Evolutionary conservation across 2,888 invertebrate genomes (phyloP), one percentile per base, ranked within the genome.

Genomic region (Empis stercorea): DNA sequence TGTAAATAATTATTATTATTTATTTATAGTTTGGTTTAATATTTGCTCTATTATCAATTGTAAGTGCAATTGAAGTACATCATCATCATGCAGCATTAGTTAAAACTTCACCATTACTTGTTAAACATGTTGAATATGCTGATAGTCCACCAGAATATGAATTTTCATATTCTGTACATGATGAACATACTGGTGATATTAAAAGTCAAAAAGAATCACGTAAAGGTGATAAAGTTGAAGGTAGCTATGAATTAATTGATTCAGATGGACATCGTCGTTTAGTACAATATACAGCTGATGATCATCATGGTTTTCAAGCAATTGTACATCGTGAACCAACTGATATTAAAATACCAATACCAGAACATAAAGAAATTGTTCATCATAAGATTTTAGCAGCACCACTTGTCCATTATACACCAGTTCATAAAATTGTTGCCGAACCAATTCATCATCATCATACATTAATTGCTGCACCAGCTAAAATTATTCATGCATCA

Each of bases 301-400:
- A 68, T n/a, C 70, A 71, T 54, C 70, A 61, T 50, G 75, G 75
- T 47, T 75, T 75, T 63, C 72, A 74, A 56, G 75, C 75, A 4
- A 58, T 73, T 36, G 75, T 75, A 2, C 67, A 65, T 49, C 72
- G 70, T 36, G 72, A 73, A 55, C 71, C 72, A n/a, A 68, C 69
- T 3, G 54, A 62, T 45, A 63, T 63, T 37, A 64, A 64, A 51
- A 63, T 67, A n/a, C 61, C 60, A n/a, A 39, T 56, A 43, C 65
- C 65, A 0, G 59, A 59, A 41, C 58, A 23, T 27, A 20, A 40
- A 23, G 15, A 44, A 44, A 36, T 2, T 37, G 4, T 13, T 15
- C 17, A 40, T 27, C 23, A 39, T 39, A 27, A 23, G 14, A 38
- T 38, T 17, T 2, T 50, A 7, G 30, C 55, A 36, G 43, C 59